Evolutionary conservation across 2,888 invertebrate genomes (phyloP).

Genomic region (Gymnoscelis rufifasciata): DNA sequence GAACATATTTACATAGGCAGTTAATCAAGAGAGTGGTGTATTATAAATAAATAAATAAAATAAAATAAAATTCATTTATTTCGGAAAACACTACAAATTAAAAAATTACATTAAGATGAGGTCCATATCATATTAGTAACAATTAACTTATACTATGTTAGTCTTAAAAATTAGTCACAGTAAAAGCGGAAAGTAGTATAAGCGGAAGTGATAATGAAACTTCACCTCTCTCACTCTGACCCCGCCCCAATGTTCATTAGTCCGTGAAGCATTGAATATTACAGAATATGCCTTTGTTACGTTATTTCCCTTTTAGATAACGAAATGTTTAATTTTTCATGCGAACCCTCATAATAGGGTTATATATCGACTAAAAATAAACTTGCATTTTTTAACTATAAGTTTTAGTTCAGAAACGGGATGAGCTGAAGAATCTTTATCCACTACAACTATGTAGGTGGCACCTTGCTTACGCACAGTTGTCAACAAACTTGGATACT

Average conservation of each 20-base stretch:
- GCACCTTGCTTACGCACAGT: too few species aligned
- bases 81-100: too few species aligned
- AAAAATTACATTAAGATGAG: too few species aligned
- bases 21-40: too few species aligned
- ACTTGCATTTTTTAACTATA: not conserved
- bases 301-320: constrained; percentile 42
- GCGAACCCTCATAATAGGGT: constrained; percentile 39
- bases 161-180: too few species aligned
- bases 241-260: constrained; percentile 33
- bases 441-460: too few species aligned
- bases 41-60: too few species aligned
- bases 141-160: too few species aligned
- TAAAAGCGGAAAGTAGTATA: not conserved
- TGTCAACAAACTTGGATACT: too few species aligned
- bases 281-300: constrained; percentile 47
- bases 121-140: too few species aligned
- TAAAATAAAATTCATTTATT: too few species aligned
- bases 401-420: not conserved
- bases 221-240: constrained; percentile 32
- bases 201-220: constrained; percentile 9
- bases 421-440: not conserved
- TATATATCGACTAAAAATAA: constrained; percentile 8
- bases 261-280: constrained; percentile 56
- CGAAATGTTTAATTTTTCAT: constrained; percentile 51
- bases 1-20: too few species aligned